Conservation (phyloP, 2,888 invertebrate genomes). For the Macrophya annulata region DNA sequence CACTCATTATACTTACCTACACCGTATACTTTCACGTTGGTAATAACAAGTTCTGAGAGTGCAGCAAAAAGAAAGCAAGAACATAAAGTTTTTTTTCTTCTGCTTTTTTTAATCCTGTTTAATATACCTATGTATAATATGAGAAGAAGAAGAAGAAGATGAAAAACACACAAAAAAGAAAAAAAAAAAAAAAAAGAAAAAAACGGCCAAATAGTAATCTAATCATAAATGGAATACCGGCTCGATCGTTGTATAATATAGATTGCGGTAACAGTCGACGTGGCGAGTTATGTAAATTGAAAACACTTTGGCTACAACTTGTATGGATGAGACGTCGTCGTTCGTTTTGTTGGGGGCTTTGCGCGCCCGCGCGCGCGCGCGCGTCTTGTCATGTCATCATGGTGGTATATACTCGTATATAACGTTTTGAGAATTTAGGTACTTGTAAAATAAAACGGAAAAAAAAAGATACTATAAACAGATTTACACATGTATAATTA, state of each 20-base stretch:
- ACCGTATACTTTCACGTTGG: constrained; percentile 10
- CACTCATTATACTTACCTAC: constrained; percentile 10
- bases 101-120: background rate
- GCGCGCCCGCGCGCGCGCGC: background rate
- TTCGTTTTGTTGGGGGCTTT: background rate
- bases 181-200: background rate
- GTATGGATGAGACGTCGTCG: background rate
- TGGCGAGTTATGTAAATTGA: constrained; percentile 55
- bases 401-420: no score
- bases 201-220: background rate
- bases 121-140: background rate
- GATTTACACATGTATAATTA: no score
- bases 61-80: background rate
- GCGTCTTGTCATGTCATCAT: no score
- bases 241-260: constrained; percentile 9
- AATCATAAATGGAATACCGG: background rate
- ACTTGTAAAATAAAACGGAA: no score
- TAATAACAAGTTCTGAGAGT: constrained; percentile 5
- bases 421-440: no score
- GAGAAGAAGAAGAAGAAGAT: no score
- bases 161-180: no score
- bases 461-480: no score
- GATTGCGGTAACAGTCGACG: constrained; percentile 31
- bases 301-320: constrained; percentile 59
- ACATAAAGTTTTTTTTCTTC: background rate